Base-by-base conservation (phyloP, 2,113 vertebrate genomes). In the Malurus cyaneus region DNA sequence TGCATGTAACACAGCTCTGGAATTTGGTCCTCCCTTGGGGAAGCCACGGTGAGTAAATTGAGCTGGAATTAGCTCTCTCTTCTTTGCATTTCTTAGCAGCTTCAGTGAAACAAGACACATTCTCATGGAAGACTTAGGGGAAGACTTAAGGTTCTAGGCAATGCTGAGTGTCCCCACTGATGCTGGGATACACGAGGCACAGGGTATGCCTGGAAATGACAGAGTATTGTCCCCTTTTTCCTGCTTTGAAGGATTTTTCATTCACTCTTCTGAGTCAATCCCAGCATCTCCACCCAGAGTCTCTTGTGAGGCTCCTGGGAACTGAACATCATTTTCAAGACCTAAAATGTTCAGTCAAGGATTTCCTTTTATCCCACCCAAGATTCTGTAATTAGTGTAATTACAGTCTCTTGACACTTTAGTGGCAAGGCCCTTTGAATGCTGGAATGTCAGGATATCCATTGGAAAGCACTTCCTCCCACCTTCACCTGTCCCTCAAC, bases 21-120 rank as follows among this genome's bases (percentile, higher is more conserved):
- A 32, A 53, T 60, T 72, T 90, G 41, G 16, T 72, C 31, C 23
- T 54, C 67, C 32, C 34, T 62, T 80, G n/a, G 31, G 50, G 50
- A 76, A 87, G 50, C 16, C 9, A 19, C 1, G 0, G 16, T 18
- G 18, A 59, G 2, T 34, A 61, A 81, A 54, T 60, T 1, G 3
- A 14, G 42, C 18, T 64, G 24, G 26, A 76, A n/a, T 47, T 32
- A 6, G 2, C n/a, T 71, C 57, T 82, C 4, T 0, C 15, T 79
- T 54, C 60, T 89, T 53, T 47, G 34, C 57, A 29, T 6, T 72
- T 56, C 26, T 80, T 70, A n/a, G 50, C 8, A 78, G 17, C 32
- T 74, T 74, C 57, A 66, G 20, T 57, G 66, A 28, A 57, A 54
- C 71, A 60, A 79, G 44, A 50, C 5, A 39, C 2, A 14, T 78